Evolutionary conservation across 1,140 invertebrate species (phyloP), one percentile per base, ranked within the genome.

Genomic region (Bombus impatiens): DNA sequence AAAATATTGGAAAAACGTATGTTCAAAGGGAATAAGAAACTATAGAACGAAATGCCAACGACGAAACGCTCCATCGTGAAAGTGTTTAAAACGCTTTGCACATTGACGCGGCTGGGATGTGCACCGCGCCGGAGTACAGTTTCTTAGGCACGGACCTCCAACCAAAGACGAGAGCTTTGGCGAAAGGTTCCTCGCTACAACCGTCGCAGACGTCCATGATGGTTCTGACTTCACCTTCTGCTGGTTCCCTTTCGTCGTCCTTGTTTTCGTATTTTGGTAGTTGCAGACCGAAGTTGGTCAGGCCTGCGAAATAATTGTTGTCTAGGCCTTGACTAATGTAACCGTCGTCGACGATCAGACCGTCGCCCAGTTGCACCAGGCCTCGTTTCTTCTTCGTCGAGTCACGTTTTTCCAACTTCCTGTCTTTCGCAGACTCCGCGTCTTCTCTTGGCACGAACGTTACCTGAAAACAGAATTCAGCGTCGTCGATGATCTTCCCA

Each of bases 181-280:
- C 96, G 94, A 98, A 98, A 0, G 97, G 97, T 90, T 98, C 97
- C 0, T 95, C 91, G 22, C 96, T 94, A 87, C 97, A 98, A 6
- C 96, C 97, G 68, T 96, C 96, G 92, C 97, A 98, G 3, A 98
- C 94, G 88, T 96, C 96, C 97, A 98, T 97, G 3, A 98, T 97
- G 2, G 96, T 96, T 86, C 95, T 97, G 0, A 98, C 97, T 93
- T 98, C 97, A 37, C 96, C 97, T 93, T 98, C 97, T 0, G 97
- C 97, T 0, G 97, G 97, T 88, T 98, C 97, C n/a, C 97, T 95
- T 88, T 97, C 97, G 53, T 97, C 96, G 67, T 96, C 95, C 92
- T 94, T 95, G 91, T 88, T 94, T 89, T 35, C 93, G 79, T 96
- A 94, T 15, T 96, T 95, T 10, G 96, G 95, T 35, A 95, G 86